These are phyloP conservation scores for Hydrocynus forskahlii DNA, from an alignment of 2,797 vertebrate species.

Conservation along the genomic window DNA sequence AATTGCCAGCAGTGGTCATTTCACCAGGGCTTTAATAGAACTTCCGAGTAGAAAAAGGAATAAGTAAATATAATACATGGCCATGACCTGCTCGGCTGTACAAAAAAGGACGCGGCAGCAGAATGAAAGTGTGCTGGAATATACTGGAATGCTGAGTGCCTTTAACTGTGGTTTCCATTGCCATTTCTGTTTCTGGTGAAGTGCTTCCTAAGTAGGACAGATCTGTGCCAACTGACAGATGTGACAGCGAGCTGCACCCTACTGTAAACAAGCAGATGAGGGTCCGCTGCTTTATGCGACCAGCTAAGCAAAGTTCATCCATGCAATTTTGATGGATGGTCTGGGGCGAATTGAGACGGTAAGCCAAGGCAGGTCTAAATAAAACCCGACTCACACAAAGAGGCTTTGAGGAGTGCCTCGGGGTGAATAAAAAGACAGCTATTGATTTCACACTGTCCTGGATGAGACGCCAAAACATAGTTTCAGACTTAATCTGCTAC, in stretches of 20 bases:
- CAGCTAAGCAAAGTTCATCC: constrained; percentile 64
- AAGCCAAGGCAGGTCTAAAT: constrained; percentile 69
- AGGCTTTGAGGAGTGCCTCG: constrained; percentile 59
- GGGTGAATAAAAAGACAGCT: constrained; percentile 66
- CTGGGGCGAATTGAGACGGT: constrained; percentile 69
- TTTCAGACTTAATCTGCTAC: constrained; percentile 58
- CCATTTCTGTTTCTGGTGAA: not conserved
- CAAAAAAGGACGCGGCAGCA: constrained; percentile 2
- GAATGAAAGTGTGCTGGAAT: not conserved
- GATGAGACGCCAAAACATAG: constrained; percentile 63
- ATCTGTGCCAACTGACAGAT: not conserved
- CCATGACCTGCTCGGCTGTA: constrained; percentile 10
- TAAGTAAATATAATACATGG: not conserved
- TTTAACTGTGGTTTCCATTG: not conserved
- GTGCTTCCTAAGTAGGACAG: not conserved
- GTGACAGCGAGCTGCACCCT: not conserved
- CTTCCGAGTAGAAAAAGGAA: not conserved
- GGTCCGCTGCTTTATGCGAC: constrained; percentile 32
- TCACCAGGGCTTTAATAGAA: constrained; percentile 8
- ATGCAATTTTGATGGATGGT: constrained; percentile 72
- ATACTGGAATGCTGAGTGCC: not conserved
- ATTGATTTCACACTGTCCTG: constrained; percentile 67
- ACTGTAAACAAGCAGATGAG: constrained; percentile 23
- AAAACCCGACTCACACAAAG: constrained; percentile 71
- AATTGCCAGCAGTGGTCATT: not conserved